Percentiles rank a stretch among this genome's conserved stretches.
Conservation (phyloP, 2,797 vertebrate genomes). For the Scolopax bukidnonensis region DNA sequence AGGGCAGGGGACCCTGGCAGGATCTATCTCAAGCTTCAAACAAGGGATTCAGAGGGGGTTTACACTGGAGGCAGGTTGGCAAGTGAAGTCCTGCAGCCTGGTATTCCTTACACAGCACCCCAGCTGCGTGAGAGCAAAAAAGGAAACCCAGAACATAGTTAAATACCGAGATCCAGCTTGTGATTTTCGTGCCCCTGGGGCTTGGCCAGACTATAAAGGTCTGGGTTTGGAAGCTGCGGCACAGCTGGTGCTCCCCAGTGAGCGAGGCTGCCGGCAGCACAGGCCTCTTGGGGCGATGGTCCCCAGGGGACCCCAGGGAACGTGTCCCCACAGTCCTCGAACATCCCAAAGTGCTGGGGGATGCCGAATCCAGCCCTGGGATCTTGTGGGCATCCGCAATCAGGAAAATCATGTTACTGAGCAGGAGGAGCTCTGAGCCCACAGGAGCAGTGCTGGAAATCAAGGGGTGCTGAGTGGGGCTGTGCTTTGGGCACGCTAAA, state of each 20-base stretch:
- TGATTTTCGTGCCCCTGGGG: constrained; percentile 50
- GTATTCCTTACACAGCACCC: neutral
- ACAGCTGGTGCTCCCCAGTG: neutral
- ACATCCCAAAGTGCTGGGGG: neutral
- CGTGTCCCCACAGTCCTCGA: fast-evolving
- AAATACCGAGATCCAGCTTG: constrained; percentile 28
- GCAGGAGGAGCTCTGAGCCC: neutral
- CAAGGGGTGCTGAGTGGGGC: neutral
- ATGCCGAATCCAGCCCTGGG: neutral
- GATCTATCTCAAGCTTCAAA: neutral
- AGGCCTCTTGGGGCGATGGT: fast-evolving
- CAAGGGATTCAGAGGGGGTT: neutral
- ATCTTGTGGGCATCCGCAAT: neutral
- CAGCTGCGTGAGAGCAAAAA: neutral
- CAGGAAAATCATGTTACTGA: neutral
- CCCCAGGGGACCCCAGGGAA: neutral
- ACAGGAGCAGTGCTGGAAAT: fast-evolving
- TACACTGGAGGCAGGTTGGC: neutral
- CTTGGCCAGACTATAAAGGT: constrained; percentile 66
- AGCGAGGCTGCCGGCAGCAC: neutral
- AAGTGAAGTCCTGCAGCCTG: neutral
- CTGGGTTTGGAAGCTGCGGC: constrained; percentile 34
- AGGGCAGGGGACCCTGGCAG: neutral
- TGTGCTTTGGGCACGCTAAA: neutral
- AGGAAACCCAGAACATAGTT: constrained; percentile 26